phyloP scores from a whole-genome alignment of 1,140 invertebrate species.

The Magallana gigas region DNA sequence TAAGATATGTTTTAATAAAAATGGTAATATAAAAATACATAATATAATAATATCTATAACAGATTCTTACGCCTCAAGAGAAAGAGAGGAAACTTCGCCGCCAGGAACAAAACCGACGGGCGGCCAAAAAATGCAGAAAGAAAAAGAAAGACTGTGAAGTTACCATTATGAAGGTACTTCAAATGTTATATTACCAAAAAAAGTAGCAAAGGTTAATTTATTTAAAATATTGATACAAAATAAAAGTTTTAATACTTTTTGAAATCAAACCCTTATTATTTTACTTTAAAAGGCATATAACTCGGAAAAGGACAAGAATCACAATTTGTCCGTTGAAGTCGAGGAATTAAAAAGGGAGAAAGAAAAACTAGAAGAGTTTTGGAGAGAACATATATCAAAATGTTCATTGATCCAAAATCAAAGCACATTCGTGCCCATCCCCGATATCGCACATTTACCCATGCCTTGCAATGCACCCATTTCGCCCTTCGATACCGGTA shows the following conservation, averaged over 20 bases:
- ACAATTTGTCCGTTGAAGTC: not conserved
- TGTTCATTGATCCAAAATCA: not conserved
- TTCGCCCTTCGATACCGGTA: not conserved
- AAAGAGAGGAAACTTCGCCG: conserved; percentile 41
- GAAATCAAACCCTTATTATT: not conserved
- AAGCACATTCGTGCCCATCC: not conserved
- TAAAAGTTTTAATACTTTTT: not conserved
- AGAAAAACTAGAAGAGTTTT: conserved; percentile 26
- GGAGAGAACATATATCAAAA: not conserved
- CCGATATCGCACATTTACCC: not conserved
- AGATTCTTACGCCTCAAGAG: conserved; percentile 32
- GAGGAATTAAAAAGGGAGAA: conserved; percentile 13
- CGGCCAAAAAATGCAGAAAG: conserved; percentile 45
- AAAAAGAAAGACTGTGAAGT: conserved; percentile 44
- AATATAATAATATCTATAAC: not conserved
- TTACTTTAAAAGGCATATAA: conserved; percentile 11
- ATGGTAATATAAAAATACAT: not conserved
- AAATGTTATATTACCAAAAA: not conserved
- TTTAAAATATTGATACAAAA: not conserved
- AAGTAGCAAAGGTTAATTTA: not conserved
- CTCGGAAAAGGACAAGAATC: conserved; percentile 22
- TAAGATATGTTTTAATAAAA: not conserved
- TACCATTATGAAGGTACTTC: conserved; percentile 26
- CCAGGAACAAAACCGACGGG: conserved; percentile 47
- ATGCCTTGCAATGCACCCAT: not conserved